These are phyloP conservation scores for Drosophila biarmipes DNA, from an alignment of 1,140 invertebrate species.

Conservation along the genomic window DNA sequence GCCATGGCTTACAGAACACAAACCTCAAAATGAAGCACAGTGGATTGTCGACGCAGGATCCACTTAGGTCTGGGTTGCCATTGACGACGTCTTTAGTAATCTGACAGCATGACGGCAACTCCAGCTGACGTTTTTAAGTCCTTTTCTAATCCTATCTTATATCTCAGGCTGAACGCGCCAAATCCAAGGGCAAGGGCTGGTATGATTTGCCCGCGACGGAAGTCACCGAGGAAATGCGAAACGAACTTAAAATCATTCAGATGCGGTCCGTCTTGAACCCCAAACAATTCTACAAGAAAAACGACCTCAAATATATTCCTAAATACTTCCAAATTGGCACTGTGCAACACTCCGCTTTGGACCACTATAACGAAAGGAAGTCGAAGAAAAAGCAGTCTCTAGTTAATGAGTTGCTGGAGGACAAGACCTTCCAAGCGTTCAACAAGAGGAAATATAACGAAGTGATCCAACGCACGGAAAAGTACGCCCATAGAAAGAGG, in stretches of 20 bases:
- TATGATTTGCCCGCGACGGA: conserved; percentile 94
- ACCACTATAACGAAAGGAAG: conserved; percentile 90
- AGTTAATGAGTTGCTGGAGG: conserved; percentile 95
- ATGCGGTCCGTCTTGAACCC: conserved; percentile 97
- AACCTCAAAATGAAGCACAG: conserved; percentile 38
- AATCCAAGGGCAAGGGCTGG: conserved; percentile 94
- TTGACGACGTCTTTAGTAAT: conserved; percentile 84
- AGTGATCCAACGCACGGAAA: conserved; percentile 90
- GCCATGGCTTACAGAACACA: conserved; percentile 39
- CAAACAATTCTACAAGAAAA: conserved; percentile 97
- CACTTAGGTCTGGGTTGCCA: conserved; percentile 28
- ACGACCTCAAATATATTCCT: conserved; percentile 92
- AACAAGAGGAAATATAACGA: conserved; percentile 94
- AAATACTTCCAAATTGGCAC: conserved; percentile 96
- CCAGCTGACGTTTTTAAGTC: background rate
- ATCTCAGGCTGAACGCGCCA: conserved; percentile 87
- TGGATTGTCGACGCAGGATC: conserved; percentile 38
- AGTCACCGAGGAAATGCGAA: conserved; percentile 93
- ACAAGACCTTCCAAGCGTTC: conserved; percentile 94
- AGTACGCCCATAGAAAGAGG: conserved; percentile 79
- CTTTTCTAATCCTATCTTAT: background rate
- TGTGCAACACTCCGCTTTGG: conserved; percentile 89
- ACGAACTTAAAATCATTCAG: conserved; percentile 94
- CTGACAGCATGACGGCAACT: conserved; percentile 39
- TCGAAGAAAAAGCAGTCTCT: conserved; percentile 95